Evolutionary conservation across 2,888 invertebrate genomes (phyloP).

Genomic region (Venustoraphidia nigricollis): DNA sequence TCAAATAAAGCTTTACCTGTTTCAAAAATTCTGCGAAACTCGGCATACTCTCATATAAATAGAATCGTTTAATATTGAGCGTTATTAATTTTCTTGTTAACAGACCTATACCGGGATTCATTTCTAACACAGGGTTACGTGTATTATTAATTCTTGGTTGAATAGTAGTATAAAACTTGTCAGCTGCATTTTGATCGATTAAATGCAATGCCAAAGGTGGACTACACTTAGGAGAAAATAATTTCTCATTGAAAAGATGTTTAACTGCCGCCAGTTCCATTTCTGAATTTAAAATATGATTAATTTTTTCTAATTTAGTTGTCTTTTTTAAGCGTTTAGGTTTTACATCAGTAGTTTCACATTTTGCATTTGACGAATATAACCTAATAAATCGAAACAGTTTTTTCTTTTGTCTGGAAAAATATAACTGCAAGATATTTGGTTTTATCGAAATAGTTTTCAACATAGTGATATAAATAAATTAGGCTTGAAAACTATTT

Average conservation of each 20-base stretch:
- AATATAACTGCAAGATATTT: too few species aligned
- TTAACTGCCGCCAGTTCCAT: neutral
- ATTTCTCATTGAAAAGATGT: neutral
- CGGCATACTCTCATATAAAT: too few species aligned
- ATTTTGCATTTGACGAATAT: too few species aligned
- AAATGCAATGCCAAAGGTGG: neutral
- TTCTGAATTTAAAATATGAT: neutral
- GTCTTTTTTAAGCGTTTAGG: too few species aligned
- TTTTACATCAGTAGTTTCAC: too few species aligned
- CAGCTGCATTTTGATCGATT: constrained; percentile 2
- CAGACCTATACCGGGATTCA: constrained; percentile 4
- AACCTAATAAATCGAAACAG: too few species aligned
- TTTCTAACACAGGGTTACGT: neutral
- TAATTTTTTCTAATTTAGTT: neutral
- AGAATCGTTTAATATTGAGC: neutral
- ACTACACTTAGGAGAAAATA: neutral
- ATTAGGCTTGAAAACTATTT: too few species aligned
- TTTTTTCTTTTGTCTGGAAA: too few species aligned
- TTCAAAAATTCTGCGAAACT: too few species aligned
- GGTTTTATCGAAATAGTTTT: too few species aligned
- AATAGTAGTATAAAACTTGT: neutral
- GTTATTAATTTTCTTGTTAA: constrained; percentile 2
- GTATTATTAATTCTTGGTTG: neutral
- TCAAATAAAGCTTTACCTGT: too few species aligned
- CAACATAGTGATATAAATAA: too few species aligned